Evolutionary conservation across 2,888 invertebrate species (phyloP).

Genomic region (Callyntrura sp.): DNA sequence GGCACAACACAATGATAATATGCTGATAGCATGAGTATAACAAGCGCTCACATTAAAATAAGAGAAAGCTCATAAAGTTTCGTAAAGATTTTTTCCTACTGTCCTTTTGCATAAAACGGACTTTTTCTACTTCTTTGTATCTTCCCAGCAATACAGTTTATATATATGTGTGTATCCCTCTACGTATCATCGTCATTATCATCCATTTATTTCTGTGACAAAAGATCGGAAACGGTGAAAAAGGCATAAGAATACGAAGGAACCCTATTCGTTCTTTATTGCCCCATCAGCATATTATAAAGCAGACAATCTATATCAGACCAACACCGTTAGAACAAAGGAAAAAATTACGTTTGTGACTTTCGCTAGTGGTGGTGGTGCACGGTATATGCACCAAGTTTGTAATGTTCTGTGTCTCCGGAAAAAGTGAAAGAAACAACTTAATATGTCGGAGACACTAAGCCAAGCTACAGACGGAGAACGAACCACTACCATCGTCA

Average conservation of each 20-base stretch:
- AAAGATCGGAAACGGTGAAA: conserved; percentile 78
- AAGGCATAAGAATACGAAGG: conserved; percentile 66
- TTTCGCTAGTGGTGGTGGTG: conserved; percentile 66
- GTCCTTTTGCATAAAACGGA: too few relatives aligned
- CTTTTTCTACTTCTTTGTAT: conserved; percentile 53
- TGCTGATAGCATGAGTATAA: conserved; percentile 47
- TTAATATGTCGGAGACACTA: conserved; percentile 71
- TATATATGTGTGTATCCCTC: conserved; percentile 2
- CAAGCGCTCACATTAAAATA: conserved; percentile 62
- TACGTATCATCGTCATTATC: conserved; percentile 61
- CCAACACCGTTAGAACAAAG: neutral
- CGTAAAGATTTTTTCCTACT: too few relatives aligned
- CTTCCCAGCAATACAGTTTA: neutral
- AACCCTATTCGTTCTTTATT: conserved; percentile 73
- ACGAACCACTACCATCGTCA: conserved; percentile 22
- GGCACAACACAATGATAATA: conserved; percentile 19
- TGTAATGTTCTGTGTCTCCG: neutral
- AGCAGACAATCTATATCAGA: conserved; percentile 9
- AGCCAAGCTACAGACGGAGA: neutral
- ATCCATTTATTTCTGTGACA: conserved; percentile 78
- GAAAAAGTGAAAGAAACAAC: conserved; percentile 63
- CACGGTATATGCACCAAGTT: too few relatives aligned
- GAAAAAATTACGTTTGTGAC: conserved; percentile 60
- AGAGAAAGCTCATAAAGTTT: conserved; percentile 77
- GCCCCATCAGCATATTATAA: conserved; percentile 71